These are phyloP conservation scores for Chondrosia reniformis DNA, from an alignment of 37 sponge, comb jelly and placozoan species.

Conservation along the genomic window DNA sequence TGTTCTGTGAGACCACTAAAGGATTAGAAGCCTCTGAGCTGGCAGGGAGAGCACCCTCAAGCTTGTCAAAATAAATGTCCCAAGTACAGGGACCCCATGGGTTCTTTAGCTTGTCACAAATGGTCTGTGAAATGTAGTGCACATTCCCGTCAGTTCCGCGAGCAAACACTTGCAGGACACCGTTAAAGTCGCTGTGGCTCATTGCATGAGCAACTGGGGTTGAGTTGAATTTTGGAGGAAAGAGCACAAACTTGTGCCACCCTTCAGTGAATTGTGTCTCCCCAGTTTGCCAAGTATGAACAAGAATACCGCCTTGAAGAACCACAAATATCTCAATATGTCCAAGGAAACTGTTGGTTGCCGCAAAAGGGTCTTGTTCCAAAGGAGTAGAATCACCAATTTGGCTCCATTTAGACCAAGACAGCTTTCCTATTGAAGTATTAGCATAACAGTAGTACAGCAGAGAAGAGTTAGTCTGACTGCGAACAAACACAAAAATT, in stretches of 20 bases:
- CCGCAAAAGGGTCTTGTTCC: slow-evolving; percentile 31
- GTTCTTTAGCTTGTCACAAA: slow-evolving; percentile 59
- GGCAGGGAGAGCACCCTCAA: slow-evolving; percentile 17
- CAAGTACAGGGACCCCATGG: slow-evolving; percentile 79
- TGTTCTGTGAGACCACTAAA: slow-evolving; percentile 33
- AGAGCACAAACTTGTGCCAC: slow-evolving; percentile 44
- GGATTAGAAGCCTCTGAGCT: slow-evolving; percentile 28
- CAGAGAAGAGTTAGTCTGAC: slow-evolving; percentile 33
- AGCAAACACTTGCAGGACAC: slow-evolving; percentile 49
- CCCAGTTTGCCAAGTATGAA: slow-evolving; percentile 71
- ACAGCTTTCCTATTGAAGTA: neutral
- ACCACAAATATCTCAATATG: slow-evolving; percentile 55
- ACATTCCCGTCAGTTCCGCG: slow-evolving; percentile 45
- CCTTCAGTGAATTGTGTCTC: slow-evolving; percentile 1
- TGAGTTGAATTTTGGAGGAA: slow-evolving; percentile 46
- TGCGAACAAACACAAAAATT: slow-evolving; percentile 46
- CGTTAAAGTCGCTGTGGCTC: slow-evolving; percentile 56
- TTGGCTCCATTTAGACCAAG: slow-evolving; percentile 22
- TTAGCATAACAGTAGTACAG: slow-evolving; percentile 5
- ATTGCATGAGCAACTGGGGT: slow-evolving; percentile 47
- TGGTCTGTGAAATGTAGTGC: slow-evolving; percentile 58
- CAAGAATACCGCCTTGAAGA: slow-evolving; percentile 4
- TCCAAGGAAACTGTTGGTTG: slow-evolving; percentile 39
- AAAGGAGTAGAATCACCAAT: slow-evolving; percentile 23
- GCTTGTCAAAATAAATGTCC: slow-evolving; percentile 11